These are phyloP conservation scores for Phlogophora meticulosa DNA, from an alignment of 2,888 invertebrate species.

Conservation along the genomic window DNA sequence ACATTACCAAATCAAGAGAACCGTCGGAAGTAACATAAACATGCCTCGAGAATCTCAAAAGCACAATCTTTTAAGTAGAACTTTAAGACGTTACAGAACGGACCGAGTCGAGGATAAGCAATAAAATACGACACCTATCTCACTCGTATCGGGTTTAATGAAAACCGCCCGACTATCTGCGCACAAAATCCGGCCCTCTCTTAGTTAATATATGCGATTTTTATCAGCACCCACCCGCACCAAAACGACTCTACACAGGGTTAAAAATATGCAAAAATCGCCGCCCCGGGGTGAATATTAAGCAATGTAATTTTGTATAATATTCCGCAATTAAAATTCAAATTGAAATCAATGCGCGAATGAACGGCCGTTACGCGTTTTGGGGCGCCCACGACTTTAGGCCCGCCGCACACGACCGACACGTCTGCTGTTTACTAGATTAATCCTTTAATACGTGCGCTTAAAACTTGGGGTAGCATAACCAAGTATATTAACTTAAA, in stretches of 20 bases:
- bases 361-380: slow-evolving; percentile 75
- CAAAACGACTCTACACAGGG: slow-evolving; percentile 78
- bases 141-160: slow-evolving; percentile 84
- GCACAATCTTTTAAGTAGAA: slow-evolving; percentile 72
- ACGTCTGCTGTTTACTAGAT: slow-evolving; percentile 58
- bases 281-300: slow-evolving; percentile 89
- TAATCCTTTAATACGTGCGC: slow-evolving; percentile 60
- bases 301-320: slow-evolving; percentile 90
- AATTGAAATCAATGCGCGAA: slow-evolving; percentile 91
- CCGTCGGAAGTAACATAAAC: slow-evolving; percentile 72
- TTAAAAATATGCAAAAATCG: slow-evolving; percentile 90
- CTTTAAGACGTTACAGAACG: slow-evolving; percentile 72
- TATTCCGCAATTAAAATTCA: slow-evolving; percentile 91
- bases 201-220: slow-evolving; percentile 87
- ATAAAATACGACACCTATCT: slow-evolving; percentile 85
- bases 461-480: slow-evolving; percentile 51
- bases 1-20: slow-evolving; percentile 64
- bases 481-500: slow-evolving; percentile 53
- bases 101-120: slow-evolving; percentile 74
- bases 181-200: slow-evolving; percentile 76
- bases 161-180: slow-evolving; percentile 82
- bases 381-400: slow-evolving; percentile 35
- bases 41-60: slow-evolving; percentile 69
- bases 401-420: slow-evolving; percentile 36
- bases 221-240: slow-evolving; percentile 81